Base-by-base conservation (phyloP, 2,888 invertebrate genomes). In the Philhelius pedissequus region DNA sequence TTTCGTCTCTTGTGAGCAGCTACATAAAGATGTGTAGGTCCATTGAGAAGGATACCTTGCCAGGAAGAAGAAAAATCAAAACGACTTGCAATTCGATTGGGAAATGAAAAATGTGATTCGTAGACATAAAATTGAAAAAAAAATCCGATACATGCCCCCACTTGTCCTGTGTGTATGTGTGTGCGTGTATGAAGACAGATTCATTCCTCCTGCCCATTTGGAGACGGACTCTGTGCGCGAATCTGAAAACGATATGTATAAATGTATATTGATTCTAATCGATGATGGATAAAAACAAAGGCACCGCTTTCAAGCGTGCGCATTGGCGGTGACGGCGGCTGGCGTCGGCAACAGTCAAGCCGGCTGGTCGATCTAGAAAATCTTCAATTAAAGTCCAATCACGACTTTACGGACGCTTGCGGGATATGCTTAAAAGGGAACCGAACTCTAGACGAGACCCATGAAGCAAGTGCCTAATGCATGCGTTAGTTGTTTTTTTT, bases 301-400 rank as follows among this genome's bases (percentile, higher is more conserved):
- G 75, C 66, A 71, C 84, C 84, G 84, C 84, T 79, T 70, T 70
- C 68, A 84, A 75, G 70, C 75, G 79, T 79, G 73, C 79, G 71
- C 79, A 3, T 15, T 18, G 13, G 56, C 18, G 22, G 40, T 40
- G 40, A 13, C 11, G 22, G 48, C 13, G 1, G 48, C 3, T 48
- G 8, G 25, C 48, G 48, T 48, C 48, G 48, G 18, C 40, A 13
- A 15, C 43, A 2, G n/a, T n/a, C n/a, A n/a, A n/a, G 7, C 13
- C 25, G 11, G 66, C 43, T 71, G 50, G 75, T 71, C 86, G 81
- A 81, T 86, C 81, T 81, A 73, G 76, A 86, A 56, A 80, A 79
- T 86, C 76, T 86, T 86, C 86, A 86, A 86, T 86, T 86, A 86
- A 86, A 76, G 81, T 68, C 35, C 64, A 86, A 86, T 86, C 86